These are phyloP conservation scores for Taenaris catops DNA, from an alignment of 2,888 invertebrate genomes.

Conservation along the genomic window DNA sequence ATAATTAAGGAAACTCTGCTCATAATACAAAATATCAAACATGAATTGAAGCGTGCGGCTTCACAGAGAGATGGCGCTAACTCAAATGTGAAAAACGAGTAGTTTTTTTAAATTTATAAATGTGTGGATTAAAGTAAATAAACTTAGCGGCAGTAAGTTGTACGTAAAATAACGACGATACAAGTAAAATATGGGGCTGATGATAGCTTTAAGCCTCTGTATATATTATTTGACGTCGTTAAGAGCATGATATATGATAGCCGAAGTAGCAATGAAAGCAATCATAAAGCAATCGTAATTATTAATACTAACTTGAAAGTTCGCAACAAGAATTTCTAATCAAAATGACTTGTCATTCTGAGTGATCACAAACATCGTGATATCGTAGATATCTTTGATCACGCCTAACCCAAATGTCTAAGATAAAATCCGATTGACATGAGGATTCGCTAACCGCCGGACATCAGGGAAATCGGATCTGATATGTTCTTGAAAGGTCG, in stretches of 20 bases:
- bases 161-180: too few species aligned
- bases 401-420: slow-evolving; percentile 64
- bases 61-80: too few species aligned
- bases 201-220: too few species aligned
- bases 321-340: slow-evolving; percentile 30
- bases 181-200: too few species aligned
- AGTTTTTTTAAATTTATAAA: too few species aligned
- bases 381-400: slow-evolving; percentile 51
- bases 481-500: slow-evolving; percentile 34
- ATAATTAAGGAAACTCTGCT: too few species aligned
- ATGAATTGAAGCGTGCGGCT: too few species aligned
- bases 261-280: slow-evolving; percentile 4
- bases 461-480: slow-evolving; percentile 31
- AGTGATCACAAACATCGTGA: slow-evolving; percentile 49
- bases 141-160: too few species aligned
- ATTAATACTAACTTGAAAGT: slow-evolving; percentile 19
- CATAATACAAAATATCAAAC: too few species aligned
- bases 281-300: slow-evolving; percentile 15
- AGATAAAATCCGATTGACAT: slow-evolving; percentile 64
- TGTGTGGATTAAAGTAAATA: too few species aligned
- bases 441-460: slow-evolving; percentile 55
- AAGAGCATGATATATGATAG: slow-evolving; percentile 1
- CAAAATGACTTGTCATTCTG: slow-evolving; percentile 56
- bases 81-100: too few species aligned
- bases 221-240: too few species aligned